Conservation (phyloP, 2,797 vertebrate species). For the Molossus alvarezi region DNA sequence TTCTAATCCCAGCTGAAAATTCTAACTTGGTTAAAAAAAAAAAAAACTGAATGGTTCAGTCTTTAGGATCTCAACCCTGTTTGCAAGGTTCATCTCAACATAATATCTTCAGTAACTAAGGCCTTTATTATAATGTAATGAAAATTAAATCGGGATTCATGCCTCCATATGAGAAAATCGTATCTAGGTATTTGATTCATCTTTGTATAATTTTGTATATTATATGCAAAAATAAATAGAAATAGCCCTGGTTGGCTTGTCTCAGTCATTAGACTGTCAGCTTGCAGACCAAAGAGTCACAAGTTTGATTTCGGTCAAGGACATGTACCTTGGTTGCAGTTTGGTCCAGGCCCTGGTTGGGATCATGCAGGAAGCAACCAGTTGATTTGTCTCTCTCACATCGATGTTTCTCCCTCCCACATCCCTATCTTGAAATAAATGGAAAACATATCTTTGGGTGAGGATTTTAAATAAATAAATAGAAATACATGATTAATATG, state of each 20-base stretch:
- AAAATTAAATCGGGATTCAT: not conserved
- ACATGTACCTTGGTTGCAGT: too few species aligned
- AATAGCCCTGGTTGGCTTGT: not conserved
- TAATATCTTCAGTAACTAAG: not conserved
- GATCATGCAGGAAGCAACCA: too few species aligned
- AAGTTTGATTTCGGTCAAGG: too few species aligned
- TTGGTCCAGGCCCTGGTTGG: too few species aligned
- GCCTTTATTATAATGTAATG: not conserved
- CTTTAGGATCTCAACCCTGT: conserved; percentile 11
- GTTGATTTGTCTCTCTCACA: too few species aligned
- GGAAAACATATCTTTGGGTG: too few species aligned
- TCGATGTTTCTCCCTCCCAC: too few species aligned
- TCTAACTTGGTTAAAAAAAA: conserved; percentile 50
- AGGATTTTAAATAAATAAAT: not conserved
- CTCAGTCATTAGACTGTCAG: too few species aligned
- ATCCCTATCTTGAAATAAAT: too few species aligned
- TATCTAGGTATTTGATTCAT: not conserved
- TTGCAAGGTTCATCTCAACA: not conserved
- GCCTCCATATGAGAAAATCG: not conserved
- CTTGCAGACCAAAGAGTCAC: too few species aligned
- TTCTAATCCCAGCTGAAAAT: not conserved
- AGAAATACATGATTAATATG: not conserved
- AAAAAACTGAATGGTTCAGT: not conserved
- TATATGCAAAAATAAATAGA: not conserved
- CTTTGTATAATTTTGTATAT: not conserved